phyloP scores from a whole-genome alignment of 2,888 invertebrate genomes.

The Pammene fasciana region DNA sequence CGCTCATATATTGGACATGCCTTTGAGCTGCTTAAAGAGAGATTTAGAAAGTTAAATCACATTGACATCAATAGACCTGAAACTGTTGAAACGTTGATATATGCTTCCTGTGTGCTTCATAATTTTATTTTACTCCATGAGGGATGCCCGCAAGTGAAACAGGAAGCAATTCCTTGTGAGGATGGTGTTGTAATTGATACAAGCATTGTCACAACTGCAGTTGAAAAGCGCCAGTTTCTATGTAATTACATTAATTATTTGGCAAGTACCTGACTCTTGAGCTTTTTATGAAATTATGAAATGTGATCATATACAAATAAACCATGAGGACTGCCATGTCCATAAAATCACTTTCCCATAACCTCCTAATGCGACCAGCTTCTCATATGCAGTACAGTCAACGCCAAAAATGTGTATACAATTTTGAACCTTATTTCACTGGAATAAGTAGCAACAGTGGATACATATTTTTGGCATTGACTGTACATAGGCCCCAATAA shows the following conservation, averaged over 20 bases:
- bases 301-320: background rate
- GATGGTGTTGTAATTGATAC: constrained; percentile 70
- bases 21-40: constrained; percentile 70
- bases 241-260: constrained; percentile 77
- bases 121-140: constrained; percentile 75
- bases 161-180: constrained; percentile 66
- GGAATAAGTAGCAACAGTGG: no score
- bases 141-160: constrained; percentile 66
- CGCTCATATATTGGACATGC: constrained; percentile 69
- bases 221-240: constrained; percentile 74
- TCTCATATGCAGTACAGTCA: no score
- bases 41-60: constrained; percentile 69
- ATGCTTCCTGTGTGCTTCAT: constrained; percentile 72
- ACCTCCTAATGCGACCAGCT: no score
- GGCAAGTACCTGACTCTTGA: constrained; percentile 47
- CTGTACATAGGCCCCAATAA: no score
- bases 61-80: constrained; percentile 66
- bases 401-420: no score
- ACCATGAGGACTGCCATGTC: no score
- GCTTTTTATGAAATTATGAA: background rate
- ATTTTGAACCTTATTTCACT: no score
- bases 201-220: constrained; percentile 66
- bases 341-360: no score
- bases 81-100: constrained; percentile 61
- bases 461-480: no score